phyloP scores from a whole-genome alignment of 2,797 vertebrate species.

The Anableps anableps region DNA sequence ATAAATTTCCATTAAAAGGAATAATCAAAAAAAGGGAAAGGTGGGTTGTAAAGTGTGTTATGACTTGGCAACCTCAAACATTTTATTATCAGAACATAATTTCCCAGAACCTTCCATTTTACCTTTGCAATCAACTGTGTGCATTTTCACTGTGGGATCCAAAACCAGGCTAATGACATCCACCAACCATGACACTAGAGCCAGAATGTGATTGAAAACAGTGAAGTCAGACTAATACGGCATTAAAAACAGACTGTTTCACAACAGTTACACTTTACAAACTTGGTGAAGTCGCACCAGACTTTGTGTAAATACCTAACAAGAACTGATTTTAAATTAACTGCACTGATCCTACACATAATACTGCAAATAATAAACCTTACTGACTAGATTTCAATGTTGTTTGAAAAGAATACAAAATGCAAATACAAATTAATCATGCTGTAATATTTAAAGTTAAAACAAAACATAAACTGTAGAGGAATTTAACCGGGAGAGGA shows the following conservation, averaged over 20 bases:
- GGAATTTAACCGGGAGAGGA: neutral
- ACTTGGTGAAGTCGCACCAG: neutral
- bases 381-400: too few species aligned
- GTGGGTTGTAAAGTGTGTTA: neutral
- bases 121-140: neutral
- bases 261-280: neutral
- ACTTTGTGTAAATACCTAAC: neutral
- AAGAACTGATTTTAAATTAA: neutral
- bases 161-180: neutral
- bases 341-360: neutral
- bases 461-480: too few species aligned
- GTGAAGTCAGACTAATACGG: neutral
- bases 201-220: neutral
- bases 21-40: constrained; percentile 2
- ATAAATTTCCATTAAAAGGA: neutral
- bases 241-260: neutral
- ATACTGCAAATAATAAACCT: neutral
- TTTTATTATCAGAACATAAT: neutral
- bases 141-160: neutral
- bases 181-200: neutral
- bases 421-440: too few species aligned
- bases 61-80: neutral
- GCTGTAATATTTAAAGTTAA: too few species aligned
- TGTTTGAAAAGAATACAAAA: too few species aligned
- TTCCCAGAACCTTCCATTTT: neutral